phyloP scores from a whole-genome alignment of 2,113 vertebrate species.

The Platanista minor region DNA sequence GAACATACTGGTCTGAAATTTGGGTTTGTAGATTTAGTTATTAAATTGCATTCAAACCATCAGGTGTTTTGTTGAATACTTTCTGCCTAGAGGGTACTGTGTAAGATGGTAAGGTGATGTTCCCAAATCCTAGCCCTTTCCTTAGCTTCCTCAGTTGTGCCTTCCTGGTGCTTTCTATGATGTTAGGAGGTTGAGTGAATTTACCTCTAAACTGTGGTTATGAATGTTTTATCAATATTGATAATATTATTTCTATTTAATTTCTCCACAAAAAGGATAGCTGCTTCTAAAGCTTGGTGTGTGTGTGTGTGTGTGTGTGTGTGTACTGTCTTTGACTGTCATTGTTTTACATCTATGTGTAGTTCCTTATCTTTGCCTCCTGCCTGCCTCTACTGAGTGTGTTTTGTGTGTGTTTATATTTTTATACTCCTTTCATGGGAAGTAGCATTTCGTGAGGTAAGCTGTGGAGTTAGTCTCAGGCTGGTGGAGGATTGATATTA shows the following conservation, averaged over 20 bases:
- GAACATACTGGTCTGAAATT: background rate
- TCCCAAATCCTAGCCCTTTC: background rate
- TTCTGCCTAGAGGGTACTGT: background rate
- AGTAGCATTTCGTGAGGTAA: background rate
- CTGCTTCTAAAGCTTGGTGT: background rate
- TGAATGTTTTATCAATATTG: background rate
- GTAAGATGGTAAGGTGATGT: background rate
- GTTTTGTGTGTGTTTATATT: background rate
- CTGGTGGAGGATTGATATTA: background rate
- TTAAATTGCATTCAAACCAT: background rate
- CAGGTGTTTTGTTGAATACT: background rate
- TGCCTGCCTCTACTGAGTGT: background rate
- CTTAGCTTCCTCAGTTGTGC: background rate
- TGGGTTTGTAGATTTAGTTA: background rate
- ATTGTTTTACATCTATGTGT: background rate
- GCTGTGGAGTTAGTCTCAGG: background rate
- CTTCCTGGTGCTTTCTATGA: background rate
- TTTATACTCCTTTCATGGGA: background rate
- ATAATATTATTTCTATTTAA: background rate
- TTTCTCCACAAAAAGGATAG: background rate
- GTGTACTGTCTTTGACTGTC: background rate
- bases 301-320: background rate
- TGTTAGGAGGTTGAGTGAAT: background rate
- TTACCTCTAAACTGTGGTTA: background rate
- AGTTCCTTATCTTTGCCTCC: background rate